Evolutionary conservation across 2,797 vertebrate genomes (phyloP).

Genomic region (Paguma larvata): DNA sequence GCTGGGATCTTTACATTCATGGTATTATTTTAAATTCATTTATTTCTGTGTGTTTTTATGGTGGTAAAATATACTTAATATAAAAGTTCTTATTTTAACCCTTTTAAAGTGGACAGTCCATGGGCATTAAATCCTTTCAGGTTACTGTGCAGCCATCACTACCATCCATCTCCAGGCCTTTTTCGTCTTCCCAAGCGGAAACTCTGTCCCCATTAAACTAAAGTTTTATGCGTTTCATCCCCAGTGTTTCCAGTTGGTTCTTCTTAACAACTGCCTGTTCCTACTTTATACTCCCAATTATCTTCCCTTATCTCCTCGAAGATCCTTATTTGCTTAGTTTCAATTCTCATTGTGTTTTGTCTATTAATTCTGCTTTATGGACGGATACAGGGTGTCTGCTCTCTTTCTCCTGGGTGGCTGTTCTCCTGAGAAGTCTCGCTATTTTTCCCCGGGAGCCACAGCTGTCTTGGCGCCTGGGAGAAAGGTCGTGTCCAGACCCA

Average conservation of each 20-base stretch:
- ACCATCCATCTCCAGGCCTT: neutral
- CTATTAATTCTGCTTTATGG: neutral
- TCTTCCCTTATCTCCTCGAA: neutral
- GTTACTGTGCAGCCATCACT: fast-evolving
- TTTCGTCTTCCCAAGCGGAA: neutral
- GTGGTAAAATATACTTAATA: neutral
- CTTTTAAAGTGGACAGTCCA: neutral
- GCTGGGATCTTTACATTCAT: neutral
- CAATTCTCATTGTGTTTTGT: neutral
- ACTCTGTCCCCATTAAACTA: neutral
- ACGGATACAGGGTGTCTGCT: fast-evolving
- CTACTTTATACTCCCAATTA: neutral
- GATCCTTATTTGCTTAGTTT: neutral
- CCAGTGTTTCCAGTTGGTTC: neutral
- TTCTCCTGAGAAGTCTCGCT: neutral
- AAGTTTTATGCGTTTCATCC: neutral
- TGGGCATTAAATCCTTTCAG: neutral
- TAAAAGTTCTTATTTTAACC: neutral
- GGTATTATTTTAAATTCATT: slow-evolving; percentile 18
- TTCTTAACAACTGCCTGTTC: neutral
- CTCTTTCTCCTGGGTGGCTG: neutral
- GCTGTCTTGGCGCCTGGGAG: neutral
- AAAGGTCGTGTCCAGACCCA: neutral
- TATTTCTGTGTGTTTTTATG: neutral
- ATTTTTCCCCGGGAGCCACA: neutral